Percentiles rank a stretch among this genome's conserved stretches.
Conservation (phyloP, 2,888 invertebrate species). For the Rhingia campestris region DNA sequence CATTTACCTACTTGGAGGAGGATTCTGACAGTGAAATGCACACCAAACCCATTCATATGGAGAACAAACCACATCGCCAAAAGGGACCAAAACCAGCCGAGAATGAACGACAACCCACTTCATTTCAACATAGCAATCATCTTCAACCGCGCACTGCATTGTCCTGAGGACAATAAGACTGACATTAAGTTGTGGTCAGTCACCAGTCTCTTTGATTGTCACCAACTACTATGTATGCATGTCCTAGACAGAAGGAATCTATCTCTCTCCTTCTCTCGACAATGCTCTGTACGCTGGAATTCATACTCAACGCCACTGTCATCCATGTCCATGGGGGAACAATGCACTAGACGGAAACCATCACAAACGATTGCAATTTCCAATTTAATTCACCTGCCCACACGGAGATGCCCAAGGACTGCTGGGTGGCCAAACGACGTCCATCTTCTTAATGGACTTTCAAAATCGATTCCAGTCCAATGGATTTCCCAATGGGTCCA, state of each 20-base stretch:
- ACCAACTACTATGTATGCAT: constrained; percentile 18
- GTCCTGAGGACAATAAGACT: constrained; percentile 59
- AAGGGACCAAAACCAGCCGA: constrained; percentile 13
- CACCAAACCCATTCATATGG: constrained; percentile 19
- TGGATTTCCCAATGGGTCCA: constrained; percentile 49
- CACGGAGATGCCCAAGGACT: constrained; percentile 9
- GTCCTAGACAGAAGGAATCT: constrained; percentile 10
- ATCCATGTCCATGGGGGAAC: neutral
- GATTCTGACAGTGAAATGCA: constrained; percentile 26
- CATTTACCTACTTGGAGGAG: neutral
- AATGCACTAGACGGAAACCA: constrained; percentile 12
- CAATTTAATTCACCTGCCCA: constrained; percentile 70
- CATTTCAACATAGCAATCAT: constrained; percentile 65
- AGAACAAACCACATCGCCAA: constrained; percentile 21
- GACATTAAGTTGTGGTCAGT: constrained; percentile 61
- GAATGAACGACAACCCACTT: constrained; percentile 59
- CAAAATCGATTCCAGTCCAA: constrained; percentile 65
- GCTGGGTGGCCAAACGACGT: constrained; percentile 14
- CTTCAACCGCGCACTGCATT: constrained; percentile 53
- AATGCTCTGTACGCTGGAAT: constrained; percentile 7
- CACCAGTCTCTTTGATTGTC: constrained; percentile 57
- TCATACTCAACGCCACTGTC: constrained; percentile 31
- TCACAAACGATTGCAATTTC: constrained; percentile 65
- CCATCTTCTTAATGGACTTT: constrained; percentile 69
- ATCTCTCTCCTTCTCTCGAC: neutral